Base-by-base conservation (phyloP, 2,888 invertebrate species). In the Troilus luridus region DNA sequence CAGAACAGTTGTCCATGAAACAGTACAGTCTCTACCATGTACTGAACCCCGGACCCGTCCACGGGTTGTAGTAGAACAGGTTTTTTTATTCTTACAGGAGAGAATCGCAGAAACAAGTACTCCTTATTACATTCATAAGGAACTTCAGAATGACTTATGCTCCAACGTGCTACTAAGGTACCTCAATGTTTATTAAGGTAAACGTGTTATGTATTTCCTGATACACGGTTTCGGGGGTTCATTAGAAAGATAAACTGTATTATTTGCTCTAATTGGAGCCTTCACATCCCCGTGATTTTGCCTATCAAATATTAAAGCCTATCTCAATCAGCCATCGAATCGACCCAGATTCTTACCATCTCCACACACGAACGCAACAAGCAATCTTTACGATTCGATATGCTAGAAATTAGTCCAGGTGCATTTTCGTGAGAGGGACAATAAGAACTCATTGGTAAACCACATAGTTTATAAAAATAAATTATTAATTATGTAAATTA, bases 201-300 rank as follows among this genome's bases (percentile, higher is more conserved):
- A 67, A 77, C 8, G 17, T 41, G 17, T 17, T 17, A 77, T 27
- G 41, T 77, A 77, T 77, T 17, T 19, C 27, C 41, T 77, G 41
- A 77, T 27, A 41, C 0, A 41, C 17, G 72, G 72, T 41, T 77
- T 41, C 41, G 9, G 3, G 19, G 72, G 0, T 17, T 41, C 72
- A 77, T 77, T 27, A 77, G 72, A 27, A 77, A 19, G 27, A 77
- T 77, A 77, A 77, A 77, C 14, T 41, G 72, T 77, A 77, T 77
- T 27, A 77, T 77, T 72, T 72, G 14, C 24, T 72, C 27, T 77
- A 77, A 41, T 77, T 77, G 41, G 5, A 41, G 27, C 27, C 5
- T 14, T 19, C 0, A 41, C 8, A 8, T 21, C 10, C 72, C 14
- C 10, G 27, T 17, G 72, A 77, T 77, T 77, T 77, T 27, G 19